phyloP scores from a whole-genome alignment of 2,113 vertebrate species.

The Sturnus vulgaris region DNA sequence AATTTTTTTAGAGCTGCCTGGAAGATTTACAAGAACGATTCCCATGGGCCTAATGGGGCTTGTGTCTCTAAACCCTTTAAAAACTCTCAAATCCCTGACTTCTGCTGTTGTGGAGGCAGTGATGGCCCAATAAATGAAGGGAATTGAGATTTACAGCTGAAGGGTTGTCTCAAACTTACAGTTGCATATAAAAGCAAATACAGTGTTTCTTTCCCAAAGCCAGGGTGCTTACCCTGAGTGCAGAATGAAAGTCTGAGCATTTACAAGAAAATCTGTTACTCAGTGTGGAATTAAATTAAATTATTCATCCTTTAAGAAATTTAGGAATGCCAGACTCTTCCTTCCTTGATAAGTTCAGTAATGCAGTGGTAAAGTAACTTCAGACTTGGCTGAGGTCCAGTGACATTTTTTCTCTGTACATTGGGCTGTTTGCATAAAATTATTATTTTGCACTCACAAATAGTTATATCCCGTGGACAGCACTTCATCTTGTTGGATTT shows the following conservation, averaged over 20 bases:
- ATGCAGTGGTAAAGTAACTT: background rate
- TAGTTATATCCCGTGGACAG: background rate
- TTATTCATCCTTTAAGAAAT: constrained; percentile 64
- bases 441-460: background rate
- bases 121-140: constrained; percentile 14
- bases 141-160: constrained; percentile 34
- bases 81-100: constrained; percentile 13
- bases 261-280: constrained; percentile 62
- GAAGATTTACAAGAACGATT: background rate
- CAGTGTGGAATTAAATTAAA: constrained; percentile 17
- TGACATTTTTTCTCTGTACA: background rate
- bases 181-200: constrained; percentile 28
- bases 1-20: background rate
- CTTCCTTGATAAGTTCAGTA: background rate
- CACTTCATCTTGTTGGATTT: background rate
- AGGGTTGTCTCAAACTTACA: constrained; percentile 14
- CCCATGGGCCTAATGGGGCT: background rate
- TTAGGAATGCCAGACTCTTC: background rate
- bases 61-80: constrained; percentile 3
- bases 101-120: background rate
- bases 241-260: constrained; percentile 19
- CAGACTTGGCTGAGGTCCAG: background rate
- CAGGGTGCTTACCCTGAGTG: background rate
- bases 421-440: background rate
- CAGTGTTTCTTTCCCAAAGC: background rate